Evolutionary conservation across 2,888 invertebrate species (phyloP), one percentile per base, ranked within the genome.

Genomic region (Ellobium chinense): DNA sequence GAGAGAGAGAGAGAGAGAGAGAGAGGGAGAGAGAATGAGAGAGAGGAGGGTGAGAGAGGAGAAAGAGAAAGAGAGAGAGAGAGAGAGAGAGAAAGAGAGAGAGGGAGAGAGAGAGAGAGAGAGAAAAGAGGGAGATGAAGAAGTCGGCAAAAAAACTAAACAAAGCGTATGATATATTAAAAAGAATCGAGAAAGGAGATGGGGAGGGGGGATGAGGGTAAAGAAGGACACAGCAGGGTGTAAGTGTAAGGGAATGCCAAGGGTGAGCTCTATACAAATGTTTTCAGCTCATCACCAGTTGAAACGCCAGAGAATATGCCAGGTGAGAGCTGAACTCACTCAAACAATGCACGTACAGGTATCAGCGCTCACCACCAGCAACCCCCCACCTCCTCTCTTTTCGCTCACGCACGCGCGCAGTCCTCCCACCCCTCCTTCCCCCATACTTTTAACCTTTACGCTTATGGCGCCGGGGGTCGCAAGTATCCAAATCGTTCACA

Each of bases 1-100:
- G 37, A 60, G 60, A 60, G 62, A 74, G 74, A 74, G 74, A 74
- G 74, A 74, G 37, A 74, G 58, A 74, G 62, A 58, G 60, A 60
- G 60, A 56, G 60, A 73, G 60, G 54, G 58, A 73, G 58, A 58
- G 56, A 58, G 60, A 60, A 54, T 46, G 73, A 58, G 73, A 73
- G 73, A 73, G 73, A 73, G 60, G 54, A 29, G 58, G n/a, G n/a
- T n/a, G n/a, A n/a, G n/a, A n/a, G n/a, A n/a, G n/a, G n/a, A n/a
- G n/a, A n/a, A 54, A 58, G 46, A 18, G 60, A 60, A 1, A 58
- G 29, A 58, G 60, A 72, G 29, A 58, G 58, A 72, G 1, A 58
- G 58, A 58, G 58, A 56, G 58, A 39, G 31, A 12, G n/a, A 14
- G 46, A 54, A 27, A 4, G 66, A 29, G 75, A 58, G 68, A 14